A percentile compares a stretch with the other conserved stretches of the same genome.
phyloP scores from a whole-genome alignment of 2,888 invertebrate species.

The Himalopsyche kuldschensis region DNA sequence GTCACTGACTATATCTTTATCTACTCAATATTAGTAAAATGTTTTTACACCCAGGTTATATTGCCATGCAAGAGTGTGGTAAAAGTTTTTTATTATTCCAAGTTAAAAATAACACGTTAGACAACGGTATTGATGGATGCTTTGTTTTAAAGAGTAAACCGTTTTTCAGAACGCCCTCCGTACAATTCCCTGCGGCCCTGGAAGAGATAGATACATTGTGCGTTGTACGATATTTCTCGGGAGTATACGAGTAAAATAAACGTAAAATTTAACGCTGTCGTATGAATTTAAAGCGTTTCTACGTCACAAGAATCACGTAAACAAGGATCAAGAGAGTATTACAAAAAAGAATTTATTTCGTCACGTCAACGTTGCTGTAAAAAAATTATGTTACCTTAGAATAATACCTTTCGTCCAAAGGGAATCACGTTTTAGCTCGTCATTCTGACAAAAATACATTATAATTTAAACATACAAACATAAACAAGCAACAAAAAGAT shows the following conservation, averaged over 20 bases:
- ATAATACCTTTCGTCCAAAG: background rate
- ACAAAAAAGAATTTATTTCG: constrained; percentile 10
- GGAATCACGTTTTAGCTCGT: background rate
- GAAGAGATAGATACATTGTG: background rate
- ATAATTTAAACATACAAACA: background rate
- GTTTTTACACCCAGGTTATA: no score
- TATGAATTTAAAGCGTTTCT: constrained; percentile 25
- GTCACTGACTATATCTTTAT: no score
- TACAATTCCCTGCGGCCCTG: background rate
- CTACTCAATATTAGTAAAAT: no score
- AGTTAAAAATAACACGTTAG: no score
- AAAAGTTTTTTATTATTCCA: no score
- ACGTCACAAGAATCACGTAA: constrained; percentile 6
- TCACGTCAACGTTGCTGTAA: background rate
- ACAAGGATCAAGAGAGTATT: constrained; percentile 8
- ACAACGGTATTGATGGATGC: no score
- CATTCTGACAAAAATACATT: background rate
- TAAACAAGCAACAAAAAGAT: background rate
- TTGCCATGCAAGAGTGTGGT: no score
- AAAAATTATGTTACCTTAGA: background rate
- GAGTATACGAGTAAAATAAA: constrained; percentile 15
- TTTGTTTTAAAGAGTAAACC: no score
- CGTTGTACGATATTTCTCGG: constrained; percentile 14
- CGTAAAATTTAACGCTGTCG: constrained; percentile 30
- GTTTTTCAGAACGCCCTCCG: background rate